Base-by-base conservation (phyloP, 1,140 invertebrate species). In the Oreohelix idahoensis region DNA sequence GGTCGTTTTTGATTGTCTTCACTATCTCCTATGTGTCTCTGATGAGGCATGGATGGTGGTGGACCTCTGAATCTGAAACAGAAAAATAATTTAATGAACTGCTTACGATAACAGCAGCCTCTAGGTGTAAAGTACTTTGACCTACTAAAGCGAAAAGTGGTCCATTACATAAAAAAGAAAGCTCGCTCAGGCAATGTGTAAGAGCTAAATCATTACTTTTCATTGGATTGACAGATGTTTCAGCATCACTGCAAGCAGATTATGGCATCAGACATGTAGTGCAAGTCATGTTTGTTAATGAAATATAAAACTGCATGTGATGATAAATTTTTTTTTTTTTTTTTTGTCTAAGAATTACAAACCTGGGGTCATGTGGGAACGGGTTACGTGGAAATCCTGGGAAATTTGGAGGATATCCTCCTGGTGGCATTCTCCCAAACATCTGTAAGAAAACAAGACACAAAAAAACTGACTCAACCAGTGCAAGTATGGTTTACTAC, bases 1-100 rank as follows among this genome's bases (percentile, higher is more conserved):
- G 97, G 96, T 74, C 96, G 93, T 35, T 86, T 86, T 1, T 87
- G 87, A 26, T 83, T 70, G 29, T 87, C 85, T 0, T 87, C 85
- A 51, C 85, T 83, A 70, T 83, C 85, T 15, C 83, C 85, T 70
- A 84, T 79, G 49, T 83, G 84, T 45, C 86, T 85, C 80, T 89
- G 88, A 23, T 83, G 86, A 71, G 83, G 84, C 87, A 90, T 87
- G 20, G 81, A 83, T 13, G 89, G 80, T 35, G 88, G 89, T 42
- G 90, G 91, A 70, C 84, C 86, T 73, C 84, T 73, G 81, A 83
- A 86, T 39, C 83, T 86, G 71, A 78, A n/a, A 45, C 32, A 63
- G 26, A 26, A 39, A 63, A n/a, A 66, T 39, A n/a, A n/a, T n/a
- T n/a, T n/a, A n/a, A n/a, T n/a, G n/a, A n/a, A n/a, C 42, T 45